Evolutionary conservation across 1,140 invertebrate species (phyloP), one percentile per base, ranked within the genome.

Genomic region (Euschistus heros): DNA sequence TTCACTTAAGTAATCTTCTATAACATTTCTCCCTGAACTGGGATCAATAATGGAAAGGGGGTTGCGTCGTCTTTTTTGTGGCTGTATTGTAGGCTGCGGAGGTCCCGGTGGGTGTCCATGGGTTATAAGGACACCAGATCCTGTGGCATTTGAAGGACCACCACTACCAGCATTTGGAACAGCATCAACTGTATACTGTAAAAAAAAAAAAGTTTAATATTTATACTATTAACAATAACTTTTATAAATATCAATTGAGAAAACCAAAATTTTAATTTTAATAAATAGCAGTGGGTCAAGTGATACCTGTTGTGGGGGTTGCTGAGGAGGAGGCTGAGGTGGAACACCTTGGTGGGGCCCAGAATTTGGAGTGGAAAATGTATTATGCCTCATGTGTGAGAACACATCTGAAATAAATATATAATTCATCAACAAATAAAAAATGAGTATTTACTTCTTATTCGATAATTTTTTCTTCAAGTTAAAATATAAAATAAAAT

Each of bases 291-390:
- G 33, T 37, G 13, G 33, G 8, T 20, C 6, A 50, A 50, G 1
- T 50, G 10, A 20, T 20, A 20, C 54, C 24, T 22, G 54, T 27
- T 22, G 54, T 2, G 18, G 54, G 7, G 18, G 22, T 22, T 57
- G 47, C n/a, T 50, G 54, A 4, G 54, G 54, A 18, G 54, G 22
- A 24, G 54, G 54, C 24, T 57, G 54, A 26, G 54, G 54, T 27
- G 18, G 54, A 57, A 24, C 54, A 10, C 22, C 54, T 24, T 20
- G 54, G 24, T 57, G 54, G 5, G 54, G 54, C 10, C 54, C 54
- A 6, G 54, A 26, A 18, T 57, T 57, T 8, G 18, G 54, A 15
- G 20, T 15, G 0, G 54, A 15, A 57, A 10, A 57, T 10, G 8
- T 5, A 50, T 22, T 50, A 22, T 50, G 10, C 17, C 47, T 50